Evolutionary conservation across 1,140 invertebrate genomes (phyloP).

Genomic region (Pogonus chalceus): DNA sequence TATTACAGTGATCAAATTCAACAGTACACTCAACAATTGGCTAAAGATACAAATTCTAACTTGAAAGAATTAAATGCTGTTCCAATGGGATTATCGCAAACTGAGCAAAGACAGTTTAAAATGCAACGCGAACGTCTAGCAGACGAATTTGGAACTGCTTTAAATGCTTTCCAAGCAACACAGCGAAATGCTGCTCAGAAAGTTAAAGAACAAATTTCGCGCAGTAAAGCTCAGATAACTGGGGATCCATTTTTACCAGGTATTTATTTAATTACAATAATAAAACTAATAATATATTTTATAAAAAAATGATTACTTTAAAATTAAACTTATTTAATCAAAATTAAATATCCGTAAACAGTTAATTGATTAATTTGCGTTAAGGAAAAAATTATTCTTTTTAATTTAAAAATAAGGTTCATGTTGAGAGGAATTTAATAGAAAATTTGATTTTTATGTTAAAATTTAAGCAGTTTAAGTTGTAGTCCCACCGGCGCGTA

Average conservation of each 20-base stretch:
- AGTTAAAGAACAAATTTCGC: constrained; percentile 69
- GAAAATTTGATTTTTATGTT: too few relatives aligned
- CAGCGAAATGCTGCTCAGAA: constrained; percentile 74
- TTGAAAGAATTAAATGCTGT: constrained; percentile 69
- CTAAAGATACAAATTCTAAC: constrained; percentile 83
- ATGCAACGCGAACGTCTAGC: constrained; percentile 85
- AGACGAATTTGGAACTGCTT: constrained; percentile 86
- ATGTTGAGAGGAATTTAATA: too few relatives aligned
- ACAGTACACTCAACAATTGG: constrained; percentile 90
- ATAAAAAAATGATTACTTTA: too few relatives aligned
- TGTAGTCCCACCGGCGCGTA: too few relatives aligned
- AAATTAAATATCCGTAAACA: too few relatives aligned
- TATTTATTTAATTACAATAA: too few relatives aligned
- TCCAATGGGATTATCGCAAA: constrained; percentile 35
- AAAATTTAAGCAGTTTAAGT: too few relatives aligned
- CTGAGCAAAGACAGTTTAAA: constrained; percentile 72
- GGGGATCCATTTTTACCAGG: constrained; percentile 35
- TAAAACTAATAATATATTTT: too few relatives aligned
- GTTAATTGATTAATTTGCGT: too few relatives aligned
- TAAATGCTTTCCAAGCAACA: constrained; percentile 78
- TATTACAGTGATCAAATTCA: constrained; percentile 47
- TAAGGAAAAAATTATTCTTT: too few relatives aligned
- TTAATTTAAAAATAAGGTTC: too few relatives aligned
- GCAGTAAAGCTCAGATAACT: constrained; percentile 44
- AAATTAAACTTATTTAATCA: too few relatives aligned